Evolutionary conservation across 2,113 vertebrate species (phyloP), one percentile per base, ranked within the genome.

Genomic region (Falcunculus frontatus): DNA sequence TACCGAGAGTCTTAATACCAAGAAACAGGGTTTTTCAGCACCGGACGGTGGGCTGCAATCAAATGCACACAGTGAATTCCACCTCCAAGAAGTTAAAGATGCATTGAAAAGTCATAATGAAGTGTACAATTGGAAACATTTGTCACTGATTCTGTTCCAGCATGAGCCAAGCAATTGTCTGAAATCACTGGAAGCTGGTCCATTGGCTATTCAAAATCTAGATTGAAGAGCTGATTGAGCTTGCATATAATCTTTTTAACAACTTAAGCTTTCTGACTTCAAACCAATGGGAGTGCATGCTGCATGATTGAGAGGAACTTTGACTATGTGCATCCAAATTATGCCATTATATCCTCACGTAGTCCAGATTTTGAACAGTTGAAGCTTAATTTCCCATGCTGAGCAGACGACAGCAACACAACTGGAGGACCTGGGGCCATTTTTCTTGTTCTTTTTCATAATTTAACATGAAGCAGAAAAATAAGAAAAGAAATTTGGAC

Each of bases 51-150:
- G 55, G 46, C 53, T 69, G 89, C 84, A 96, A 95, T 96, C 93
- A 97, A 88, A 85, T 13, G 44, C 3, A 3, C 59, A 57, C 37
- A 67, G 37, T 75, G 83, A 74, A 93, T 83, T 84, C 50, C 55
- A 65, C 73, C 59, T 93, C 79, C 60, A 67, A 79, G 57, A 90
- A 68, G 79, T 93, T 94, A 96, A 93, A 93, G 73, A 89, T 69
- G 62, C 94, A 84, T 57, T 93, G 94, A 92, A 96, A 97, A 92
- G 44, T 83, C 92, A 64, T 83, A 96, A 95, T 88, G 67, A 93
- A 83, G 21, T 39, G 25, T 76, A 53, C 87, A 91, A 96, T 62
- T 87, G 78, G 64, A 96, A 92, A 95, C 53, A 81, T 93, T 94
- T 96, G 87, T 68, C 22, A 2, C 75, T 89, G 84, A 89, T 90